These are phyloP conservation scores for Meriones unguiculatus DNA, from an alignment of 2,113 vertebrate genomes.

Conservation along the genomic window DNA sequence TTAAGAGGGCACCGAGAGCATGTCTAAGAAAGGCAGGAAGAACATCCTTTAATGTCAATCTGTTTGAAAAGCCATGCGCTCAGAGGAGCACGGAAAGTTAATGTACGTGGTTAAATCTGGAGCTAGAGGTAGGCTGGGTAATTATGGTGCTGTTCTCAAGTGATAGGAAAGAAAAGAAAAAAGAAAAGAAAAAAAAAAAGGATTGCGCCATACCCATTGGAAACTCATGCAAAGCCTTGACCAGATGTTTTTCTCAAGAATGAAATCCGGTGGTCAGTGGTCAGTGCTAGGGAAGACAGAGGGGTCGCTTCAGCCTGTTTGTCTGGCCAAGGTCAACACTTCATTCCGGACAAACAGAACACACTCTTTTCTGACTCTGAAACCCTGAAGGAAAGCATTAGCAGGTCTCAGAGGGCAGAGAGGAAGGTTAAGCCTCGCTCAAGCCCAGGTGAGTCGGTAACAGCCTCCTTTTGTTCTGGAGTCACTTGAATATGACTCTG, in stretches of 20 bases:
- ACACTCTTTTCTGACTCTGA: too few relatives aligned
- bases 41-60: background rate
- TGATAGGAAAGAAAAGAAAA: too few relatives aligned
- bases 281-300: background rate
- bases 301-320: background rate
- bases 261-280: background rate
- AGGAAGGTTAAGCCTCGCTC: background rate
- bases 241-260: background rate
- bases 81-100: background rate
- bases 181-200: background rate
- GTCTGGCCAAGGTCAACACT: accelerated
- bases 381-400: background rate
- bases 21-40: background rate
- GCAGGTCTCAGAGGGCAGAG: background rate
- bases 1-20: constrained; percentile 1
- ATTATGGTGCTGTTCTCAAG: background rate
- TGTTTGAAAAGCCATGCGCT: background rate
- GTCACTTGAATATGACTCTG: background rate
- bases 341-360: background rate
- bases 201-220: background rate
- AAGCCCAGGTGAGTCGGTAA: accelerated
- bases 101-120: background rate
- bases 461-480: background rate
- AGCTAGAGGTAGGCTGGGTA: background rate
- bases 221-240: background rate